These are phyloP conservation scores for Agrotis segetum DNA, from an alignment of 2,888 invertebrate genomes.

Conservation along the genomic window DNA sequence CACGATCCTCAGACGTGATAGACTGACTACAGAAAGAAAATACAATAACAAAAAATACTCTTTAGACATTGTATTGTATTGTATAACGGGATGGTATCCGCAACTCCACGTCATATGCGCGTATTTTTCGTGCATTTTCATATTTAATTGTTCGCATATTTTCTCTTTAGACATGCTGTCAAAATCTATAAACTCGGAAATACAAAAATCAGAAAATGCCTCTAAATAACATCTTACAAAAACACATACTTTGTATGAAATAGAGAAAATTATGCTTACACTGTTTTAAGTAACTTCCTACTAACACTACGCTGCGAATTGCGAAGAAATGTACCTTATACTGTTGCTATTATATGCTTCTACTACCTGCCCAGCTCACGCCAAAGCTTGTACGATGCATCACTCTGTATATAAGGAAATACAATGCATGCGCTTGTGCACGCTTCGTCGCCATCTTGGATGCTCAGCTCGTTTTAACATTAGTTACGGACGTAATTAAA, in stretches of 20 bases:
- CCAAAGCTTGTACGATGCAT: constrained; percentile 26
- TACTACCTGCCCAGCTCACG: constrained; percentile 36
- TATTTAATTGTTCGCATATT: no score
- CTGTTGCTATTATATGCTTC: constrained; percentile 8
- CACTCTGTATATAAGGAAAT: constrained; percentile 48
- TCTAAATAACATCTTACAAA: background rate
- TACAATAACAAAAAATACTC: no score
- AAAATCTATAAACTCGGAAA: background rate
- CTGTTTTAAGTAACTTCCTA: constrained; percentile 26
- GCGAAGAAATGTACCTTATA: background rate
- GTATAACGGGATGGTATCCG: no score
- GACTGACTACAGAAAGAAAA: no score
- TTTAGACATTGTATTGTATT: no score
- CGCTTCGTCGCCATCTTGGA: constrained; percentile 47
- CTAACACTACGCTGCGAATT: background rate
- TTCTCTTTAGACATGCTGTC: background rate
- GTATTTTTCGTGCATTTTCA: no score
- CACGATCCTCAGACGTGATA: no score
- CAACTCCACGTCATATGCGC: no score
- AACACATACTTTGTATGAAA: background rate
- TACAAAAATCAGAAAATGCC: background rate
- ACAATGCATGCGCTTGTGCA: constrained; percentile 19
- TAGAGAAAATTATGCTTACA: background rate
- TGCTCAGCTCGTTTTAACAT: constrained; percentile 10
- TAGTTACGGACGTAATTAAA: constrained; percentile 22